A percentile compares a stretch with the other conserved stretches of the same genome.
Conservation (phyloP, 2,797 vertebrate genomes). For the Uromys caudimaculatus region DNA sequence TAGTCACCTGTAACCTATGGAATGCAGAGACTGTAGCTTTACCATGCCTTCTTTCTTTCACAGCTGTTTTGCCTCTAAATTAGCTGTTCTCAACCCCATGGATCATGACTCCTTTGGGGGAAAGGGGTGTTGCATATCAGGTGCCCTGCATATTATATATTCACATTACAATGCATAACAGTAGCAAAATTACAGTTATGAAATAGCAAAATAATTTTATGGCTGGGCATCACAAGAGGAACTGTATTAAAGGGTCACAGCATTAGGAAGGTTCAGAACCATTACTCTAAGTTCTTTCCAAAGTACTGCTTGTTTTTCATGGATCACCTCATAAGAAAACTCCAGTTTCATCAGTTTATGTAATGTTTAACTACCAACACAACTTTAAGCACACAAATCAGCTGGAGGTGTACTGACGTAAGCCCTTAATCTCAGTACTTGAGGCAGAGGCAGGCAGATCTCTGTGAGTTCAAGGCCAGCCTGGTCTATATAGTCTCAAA, state of each 20-base stretch:
- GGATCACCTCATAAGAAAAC: background rate
- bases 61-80: background rate
- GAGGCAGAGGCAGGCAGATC: background rate
- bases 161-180: background rate
- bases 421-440: background rate
- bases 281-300: background rate
- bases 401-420: background rate
- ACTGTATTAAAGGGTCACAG: background rate
- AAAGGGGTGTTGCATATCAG: background rate
- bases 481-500: background rate
- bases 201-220: background rate
- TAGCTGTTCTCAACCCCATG: background rate
- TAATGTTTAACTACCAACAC: background rate
- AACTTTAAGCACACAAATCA: background rate
- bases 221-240: background rate
- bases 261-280: background rate
- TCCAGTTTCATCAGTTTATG: background rate
- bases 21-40: background rate
- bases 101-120: too few species aligned
- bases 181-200: background rate
- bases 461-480: background rate
- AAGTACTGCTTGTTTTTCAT: conserved; percentile 19
- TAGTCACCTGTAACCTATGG: background rate
- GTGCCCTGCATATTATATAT: background rate
- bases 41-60: background rate